A percentile compares a stretch with the other conserved stretches of the same genome.
These are phyloP conservation scores for Helostoma temminkii DNA, from an alignment of 2,797 vertebrate species.

Conservation along the genomic window DNA sequence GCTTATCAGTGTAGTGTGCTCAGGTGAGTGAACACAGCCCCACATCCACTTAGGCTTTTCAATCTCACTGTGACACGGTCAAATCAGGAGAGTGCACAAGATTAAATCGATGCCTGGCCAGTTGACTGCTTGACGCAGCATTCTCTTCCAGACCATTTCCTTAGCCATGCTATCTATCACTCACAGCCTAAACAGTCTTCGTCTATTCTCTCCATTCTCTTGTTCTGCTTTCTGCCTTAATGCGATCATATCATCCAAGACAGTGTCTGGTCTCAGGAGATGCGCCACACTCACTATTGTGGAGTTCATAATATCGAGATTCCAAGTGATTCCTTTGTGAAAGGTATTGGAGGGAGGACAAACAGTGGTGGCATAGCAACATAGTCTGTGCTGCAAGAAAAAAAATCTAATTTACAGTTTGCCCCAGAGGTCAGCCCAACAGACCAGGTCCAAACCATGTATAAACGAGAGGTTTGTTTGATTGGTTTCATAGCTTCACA, in stretches of 20 bases:
- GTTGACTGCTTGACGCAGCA: constrained; percentile 77
- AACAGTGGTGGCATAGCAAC: constrained; percentile 66
- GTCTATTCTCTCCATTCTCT: constrained; percentile 44
- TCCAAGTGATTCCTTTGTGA: constrained; percentile 45
- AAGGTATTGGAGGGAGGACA: constrained; percentile 49
- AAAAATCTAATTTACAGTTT: constrained; percentile 80
- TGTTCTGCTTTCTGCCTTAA: constrained; percentile 32
- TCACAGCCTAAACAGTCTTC: constrained; percentile 51
- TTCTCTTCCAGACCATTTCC: constrained; percentile 80
- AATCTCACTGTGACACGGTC: constrained; percentile 75
- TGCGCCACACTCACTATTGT: constrained; percentile 14
- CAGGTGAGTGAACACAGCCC: constrained; percentile 72
- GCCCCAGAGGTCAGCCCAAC: constrained; percentile 70
- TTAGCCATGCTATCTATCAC: constrained; percentile 69
- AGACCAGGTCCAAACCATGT: constrained; percentile 64
- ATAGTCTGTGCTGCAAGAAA: constrained; percentile 21
- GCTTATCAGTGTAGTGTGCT: constrained; percentile 60
- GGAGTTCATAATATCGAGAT: constrained; percentile 68
- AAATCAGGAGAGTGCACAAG: constrained; percentile 77
- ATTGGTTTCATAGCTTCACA: constrained; percentile 22
- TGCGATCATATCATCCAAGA: constrained; percentile 22
- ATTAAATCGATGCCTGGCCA: constrained; percentile 80
- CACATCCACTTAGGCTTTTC: constrained; percentile 78
- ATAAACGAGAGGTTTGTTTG: constrained; percentile 3
- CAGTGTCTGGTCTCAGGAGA: constrained; percentile 41